These are phyloP conservation scores for Pseudonaja textilis DNA, from an alignment of 2,113 vertebrate genomes.

Conservation along the genomic window DNA sequence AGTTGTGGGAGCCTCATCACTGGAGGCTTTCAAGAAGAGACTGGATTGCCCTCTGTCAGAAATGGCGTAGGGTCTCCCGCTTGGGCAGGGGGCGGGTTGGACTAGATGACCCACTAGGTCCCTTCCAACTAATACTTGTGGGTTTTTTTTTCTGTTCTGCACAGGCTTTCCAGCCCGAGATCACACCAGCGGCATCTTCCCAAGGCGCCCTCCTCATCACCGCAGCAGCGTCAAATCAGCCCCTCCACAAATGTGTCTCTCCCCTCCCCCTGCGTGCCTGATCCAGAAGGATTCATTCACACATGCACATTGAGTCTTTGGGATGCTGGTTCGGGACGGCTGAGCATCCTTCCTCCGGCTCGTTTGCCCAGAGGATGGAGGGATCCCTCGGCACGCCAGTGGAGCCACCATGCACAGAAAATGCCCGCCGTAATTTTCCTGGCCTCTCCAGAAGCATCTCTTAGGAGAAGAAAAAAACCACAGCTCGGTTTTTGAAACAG, in stretches of 20 bases:
- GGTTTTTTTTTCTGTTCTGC: background rate
- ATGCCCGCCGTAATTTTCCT: background rate
- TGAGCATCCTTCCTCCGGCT: background rate
- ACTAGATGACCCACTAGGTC: too few species aligned
- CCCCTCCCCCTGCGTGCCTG: background rate
- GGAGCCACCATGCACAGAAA: background rate
- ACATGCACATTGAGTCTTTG: background rate
- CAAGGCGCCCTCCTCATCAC: background rate
- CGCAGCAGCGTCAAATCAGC: background rate
- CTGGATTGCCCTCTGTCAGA: too few species aligned
- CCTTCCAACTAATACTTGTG: too few species aligned
- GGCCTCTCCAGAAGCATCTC: background rate
- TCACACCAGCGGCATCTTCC: background rate
- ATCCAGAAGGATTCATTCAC: background rate
- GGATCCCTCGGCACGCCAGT: background rate
- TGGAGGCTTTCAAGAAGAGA: too few species aligned
- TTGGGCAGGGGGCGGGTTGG: too few species aligned
- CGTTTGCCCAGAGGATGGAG: background rate
- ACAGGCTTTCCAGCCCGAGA: background rate
- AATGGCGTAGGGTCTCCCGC: too few species aligned
- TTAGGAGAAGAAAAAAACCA: too few species aligned
- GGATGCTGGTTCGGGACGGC: background rate
- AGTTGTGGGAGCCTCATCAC: too few species aligned
- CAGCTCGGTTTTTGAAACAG: background rate
- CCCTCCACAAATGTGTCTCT: background rate